Evolutionary conservation across 2,888 invertebrate genomes (phyloP), one percentile per base, ranked within the genome.

Genomic region (Drosophila koepferae): DNA sequence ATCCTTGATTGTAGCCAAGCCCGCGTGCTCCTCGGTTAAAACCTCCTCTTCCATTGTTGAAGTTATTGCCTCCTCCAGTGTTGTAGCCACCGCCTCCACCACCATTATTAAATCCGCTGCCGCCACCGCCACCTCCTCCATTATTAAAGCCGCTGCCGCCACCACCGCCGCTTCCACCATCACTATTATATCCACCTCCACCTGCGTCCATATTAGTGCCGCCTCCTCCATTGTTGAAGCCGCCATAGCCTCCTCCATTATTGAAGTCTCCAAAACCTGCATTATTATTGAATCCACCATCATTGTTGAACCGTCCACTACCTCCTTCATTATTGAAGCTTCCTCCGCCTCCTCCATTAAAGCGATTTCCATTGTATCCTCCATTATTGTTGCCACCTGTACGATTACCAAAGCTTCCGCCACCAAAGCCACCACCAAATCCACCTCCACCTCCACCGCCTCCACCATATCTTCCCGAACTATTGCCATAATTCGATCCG

Each of bases 401-500:
- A 1, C 31, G 34, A 34, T 34, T 34, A 9, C 10, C 10, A 10
- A 34, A 28, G 0, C 36, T 20, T 8, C 61, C 44, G 10, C 46
- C 28, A 1, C 28, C 28, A 28, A 28, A 28, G 8, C 31, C 43
- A 1, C 34, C 28, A 28, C 28, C 28, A 28, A 28, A 28, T 23
- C 65, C 20, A 3, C 54, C 23, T 10, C 54, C 54, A 1, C 41
- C 16, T 4, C 58, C 46, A 2, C 46, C 20, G 6, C 36, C 53
- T 0, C 41, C 23, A 3, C 61, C 46, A 3, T 36, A 81, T 2
- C 86, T 82, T 10, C 23, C 34, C 6, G 23, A 23, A 5, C 18
- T 28, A 41, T 18, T 28, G 16, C 76, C 69, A 41, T 67, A 55
- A 10, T 78, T 72, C 28, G 60, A 6, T 38, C 78, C 78, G 4